Percentiles rank a stretch among this genome's conserved stretches.
These are phyloP conservation scores for Antigone vipio DNA, from an alignment of 2,113 vertebrate genomes.

Conservation along the genomic window DNA sequence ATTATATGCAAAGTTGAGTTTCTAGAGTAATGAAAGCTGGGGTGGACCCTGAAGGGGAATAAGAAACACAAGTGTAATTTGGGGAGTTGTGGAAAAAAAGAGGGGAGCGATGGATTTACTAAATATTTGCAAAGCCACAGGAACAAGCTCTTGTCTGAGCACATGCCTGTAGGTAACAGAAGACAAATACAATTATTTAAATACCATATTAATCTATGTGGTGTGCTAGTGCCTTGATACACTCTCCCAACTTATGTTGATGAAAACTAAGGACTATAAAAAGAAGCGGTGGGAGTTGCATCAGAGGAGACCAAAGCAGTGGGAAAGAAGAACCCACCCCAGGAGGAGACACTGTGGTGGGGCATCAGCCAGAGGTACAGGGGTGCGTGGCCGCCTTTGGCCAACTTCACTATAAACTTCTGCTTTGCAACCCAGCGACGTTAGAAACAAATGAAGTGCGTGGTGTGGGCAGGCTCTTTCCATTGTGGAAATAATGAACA, in stretches of 20 bases:
- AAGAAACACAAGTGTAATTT: not conserved
- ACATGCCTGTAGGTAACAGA: not conserved
- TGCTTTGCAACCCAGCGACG: not conserved
- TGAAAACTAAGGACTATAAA: not conserved
- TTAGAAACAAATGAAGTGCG: not conserved
- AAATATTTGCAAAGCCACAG: not conserved
- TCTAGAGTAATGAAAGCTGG: not conserved
- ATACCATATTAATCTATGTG: not conserved
- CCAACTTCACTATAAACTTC: not conserved
- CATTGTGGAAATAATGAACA: not conserved
- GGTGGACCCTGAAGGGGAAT: not conserved
- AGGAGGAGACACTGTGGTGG: not conserved
- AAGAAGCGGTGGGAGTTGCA: not conserved
- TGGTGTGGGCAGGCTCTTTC: not conserved
- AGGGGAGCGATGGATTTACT: not conserved
- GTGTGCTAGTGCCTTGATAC: not conserved
- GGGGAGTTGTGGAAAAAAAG: not conserved
- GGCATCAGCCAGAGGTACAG: not conserved
- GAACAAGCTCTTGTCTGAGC: not conserved
- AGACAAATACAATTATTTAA: not conserved
- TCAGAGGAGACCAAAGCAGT: not conserved
- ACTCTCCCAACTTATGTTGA: not conserved
- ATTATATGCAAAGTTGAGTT: not conserved
- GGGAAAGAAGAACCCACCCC: not conserved
- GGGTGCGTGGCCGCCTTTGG: fast-evolving